Conservation (phyloP, 2,888 invertebrate species). For the Stenotaenia linearis region DNA sequence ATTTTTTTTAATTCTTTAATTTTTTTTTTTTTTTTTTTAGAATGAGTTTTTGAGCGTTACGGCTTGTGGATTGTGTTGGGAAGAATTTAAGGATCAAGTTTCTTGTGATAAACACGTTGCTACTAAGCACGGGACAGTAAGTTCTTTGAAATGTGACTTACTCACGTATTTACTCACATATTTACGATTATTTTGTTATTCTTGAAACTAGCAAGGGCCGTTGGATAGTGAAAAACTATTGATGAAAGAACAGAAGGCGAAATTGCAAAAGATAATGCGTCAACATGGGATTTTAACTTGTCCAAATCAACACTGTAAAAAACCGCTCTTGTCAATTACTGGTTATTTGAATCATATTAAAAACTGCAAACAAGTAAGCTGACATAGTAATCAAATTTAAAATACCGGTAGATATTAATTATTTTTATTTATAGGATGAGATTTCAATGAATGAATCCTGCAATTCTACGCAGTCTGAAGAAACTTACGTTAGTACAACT, state of each 20-base stretch:
- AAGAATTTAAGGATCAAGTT: background rate
- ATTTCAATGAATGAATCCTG: background rate
- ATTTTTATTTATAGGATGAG: background rate
- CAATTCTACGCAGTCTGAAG: background rate
- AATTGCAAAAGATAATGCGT: background rate
- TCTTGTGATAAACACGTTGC: background rate
- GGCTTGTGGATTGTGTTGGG: background rate
- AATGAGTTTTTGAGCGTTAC: background rate
- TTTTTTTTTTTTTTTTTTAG: background rate
- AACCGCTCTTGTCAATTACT: background rate
- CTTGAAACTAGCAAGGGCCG: background rate
- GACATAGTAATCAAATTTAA: background rate
- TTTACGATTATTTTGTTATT: background rate
- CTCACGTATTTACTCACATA: too few relatives aligned
- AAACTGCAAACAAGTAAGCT: conserved; percentile 12
- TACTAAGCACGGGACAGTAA: background rate
- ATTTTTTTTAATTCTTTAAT: background rate
- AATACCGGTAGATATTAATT: background rate
- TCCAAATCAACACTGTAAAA: background rate
- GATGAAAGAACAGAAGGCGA: conserved; percentile 11
- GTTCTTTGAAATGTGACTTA: background rate
- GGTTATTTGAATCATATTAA: background rate
- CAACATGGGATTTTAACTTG: background rate
- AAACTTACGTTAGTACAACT: background rate
- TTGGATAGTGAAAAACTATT: background rate